Evolutionary conservation across 2,797 vertebrate species (phyloP), one percentile per base, ranked within the genome.

Genomic region (Etheostoma nigrum): DNA sequence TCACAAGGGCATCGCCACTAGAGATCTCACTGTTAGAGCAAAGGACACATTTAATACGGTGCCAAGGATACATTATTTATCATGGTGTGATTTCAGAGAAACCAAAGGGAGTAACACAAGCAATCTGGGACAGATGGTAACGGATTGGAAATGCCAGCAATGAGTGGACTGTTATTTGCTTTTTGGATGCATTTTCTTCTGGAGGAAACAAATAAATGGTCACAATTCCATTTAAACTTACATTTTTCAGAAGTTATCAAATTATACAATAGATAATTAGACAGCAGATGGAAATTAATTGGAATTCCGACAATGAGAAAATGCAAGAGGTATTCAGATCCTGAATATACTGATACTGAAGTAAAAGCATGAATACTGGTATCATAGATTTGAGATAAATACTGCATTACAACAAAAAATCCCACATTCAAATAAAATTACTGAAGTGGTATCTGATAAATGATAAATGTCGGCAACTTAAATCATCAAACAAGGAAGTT

Each of bases 11-110:
- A 52, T 74, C 48, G 11, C 79, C 76, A 77, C 76, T 42, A 48
- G 72, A 78, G 82, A 81, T 66, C 81, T 72, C 67, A 76, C 75
- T 64, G 78, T 85, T 74, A 82, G 78, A 84, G 74, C 74, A 89
- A 67, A 86, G 85, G 80, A 86, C 78, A 49, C 66, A 2, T 60
- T 80, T 83, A 77, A 77, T 81, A 83, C 80, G 54, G 76, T 59
- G 75, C 73, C 79, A 89, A 88, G 87, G 85, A 84, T 83, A 87
- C 74, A 60, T 49, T 33, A 79, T 89, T 81, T 52, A 73, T 91
- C 83, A 83, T 1, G 9, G 49, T 62, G 87, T 69, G 63, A 81
- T 83, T 83, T 81, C 73, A 69, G 21, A 45, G 51, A 13, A 19
- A 80, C 73, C 77, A 66, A 70, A 71, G 48, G 69, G 53, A 84